Percentiles rank a stretch among this genome's conserved stretches.
Conservation (phyloP, 2,888 invertebrate species). For the Morpho deidamia region DNA sequence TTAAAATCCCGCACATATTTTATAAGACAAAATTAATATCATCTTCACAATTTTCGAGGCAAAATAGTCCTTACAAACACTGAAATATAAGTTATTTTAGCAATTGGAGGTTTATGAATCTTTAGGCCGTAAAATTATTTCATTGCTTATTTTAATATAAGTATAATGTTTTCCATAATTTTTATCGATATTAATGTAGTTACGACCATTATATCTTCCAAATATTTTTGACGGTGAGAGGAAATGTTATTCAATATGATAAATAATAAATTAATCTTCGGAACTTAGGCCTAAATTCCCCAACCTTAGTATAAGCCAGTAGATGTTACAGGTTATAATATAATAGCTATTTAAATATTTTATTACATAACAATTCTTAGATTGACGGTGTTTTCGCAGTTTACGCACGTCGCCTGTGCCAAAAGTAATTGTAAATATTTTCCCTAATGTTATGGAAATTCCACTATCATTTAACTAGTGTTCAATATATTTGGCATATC, state of each 20-base stretch:
- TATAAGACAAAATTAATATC: no score
- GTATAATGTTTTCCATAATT: background rate
- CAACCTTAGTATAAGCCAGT: slow-evolving; percentile 64
- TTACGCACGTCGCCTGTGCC: slow-evolving; percentile 68
- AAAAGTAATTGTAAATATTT: slow-evolving; percentile 67
- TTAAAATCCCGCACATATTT: no score
- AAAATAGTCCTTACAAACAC: no score
- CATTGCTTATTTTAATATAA: no score
- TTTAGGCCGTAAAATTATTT: no score
- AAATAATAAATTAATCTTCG: background rate
- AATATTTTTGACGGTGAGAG: background rate
- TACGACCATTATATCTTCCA: background rate
- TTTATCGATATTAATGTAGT: background rate
- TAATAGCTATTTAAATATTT: slow-evolving; percentile 51
- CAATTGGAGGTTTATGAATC: no score
- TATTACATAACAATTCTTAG: slow-evolving; percentile 45
- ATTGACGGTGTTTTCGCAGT: slow-evolving; percentile 47
- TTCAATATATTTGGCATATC: slow-evolving; percentile 30
- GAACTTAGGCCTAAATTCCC: slow-evolving; percentile 63
- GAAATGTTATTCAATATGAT: background rate
- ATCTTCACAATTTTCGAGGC: no score
- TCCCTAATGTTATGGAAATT: slow-evolving; percentile 44
- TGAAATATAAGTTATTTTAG: no score
- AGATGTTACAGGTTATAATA: slow-evolving; percentile 64
- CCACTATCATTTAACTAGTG: slow-evolving; percentile 36